Evolutionary conservation across 2,888 invertebrate genomes (phyloP), one percentile per base, ranked within the genome.

Genomic region (Drosophila subquinaria): DNA sequence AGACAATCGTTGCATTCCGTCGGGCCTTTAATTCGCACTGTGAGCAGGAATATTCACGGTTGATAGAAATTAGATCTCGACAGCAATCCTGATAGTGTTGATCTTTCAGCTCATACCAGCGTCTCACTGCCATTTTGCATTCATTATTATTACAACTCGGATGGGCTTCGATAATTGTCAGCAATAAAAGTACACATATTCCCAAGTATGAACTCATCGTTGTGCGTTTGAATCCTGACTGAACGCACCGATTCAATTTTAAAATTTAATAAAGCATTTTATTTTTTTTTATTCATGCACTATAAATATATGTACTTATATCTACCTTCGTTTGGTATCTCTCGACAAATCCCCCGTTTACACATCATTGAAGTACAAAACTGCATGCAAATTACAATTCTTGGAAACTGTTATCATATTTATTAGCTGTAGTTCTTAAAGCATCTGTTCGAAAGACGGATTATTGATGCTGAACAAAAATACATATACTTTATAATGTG

Each of bases 51-150:
- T 11, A 13, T 15, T n/a, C 10, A 0, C 30, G 10, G 0, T n/a
- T 47, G 11, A 9, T 27, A 2, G 4, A 4, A 4, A 17, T 50
- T 0, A 50, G 4, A 6, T 9, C 20, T n/a, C 42, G 10, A 15
- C 55, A 55, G 38, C 53, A 63, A 15, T 52, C 15, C 53, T 6
- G 5, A 27, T 3, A 53, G 27, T 40, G 38, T 40, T 17, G 10
- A 11, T 53, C 40, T 27, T 53, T 53, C 11, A 15, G 10, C 3
- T 6, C 3, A 15, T 3, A 40, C 52, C 52, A 53, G 1, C 15
- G 1, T 1, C 27, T n/a, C 3, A 40, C 38, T 4, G 23, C 15
- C 4, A 1, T 11, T 15, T 3, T n/a, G 5, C 52, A 52, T 4
- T n/a, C n/a, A 5, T 10, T 0, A 1, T 53, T 8, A 27, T 10